phyloP scores from a whole-genome alignment of 2,113 vertebrate genomes.

The Labrus mixtus region DNA sequence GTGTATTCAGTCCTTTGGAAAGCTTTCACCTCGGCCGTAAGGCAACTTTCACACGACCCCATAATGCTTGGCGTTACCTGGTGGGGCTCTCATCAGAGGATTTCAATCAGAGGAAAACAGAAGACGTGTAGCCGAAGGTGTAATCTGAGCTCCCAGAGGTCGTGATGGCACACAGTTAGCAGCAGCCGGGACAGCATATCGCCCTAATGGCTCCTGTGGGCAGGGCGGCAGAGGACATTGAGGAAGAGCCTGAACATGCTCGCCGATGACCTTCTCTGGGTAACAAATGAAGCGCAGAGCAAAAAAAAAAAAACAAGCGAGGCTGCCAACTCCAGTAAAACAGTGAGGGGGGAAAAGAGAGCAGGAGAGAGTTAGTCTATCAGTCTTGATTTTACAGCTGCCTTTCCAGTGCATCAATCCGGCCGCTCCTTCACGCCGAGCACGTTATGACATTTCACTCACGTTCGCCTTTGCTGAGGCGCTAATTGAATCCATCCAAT shows the following conservation, averaged over 20 bases:
- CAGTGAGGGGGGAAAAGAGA: slow-evolving; percentile 61
- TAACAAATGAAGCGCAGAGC: slow-evolving; percentile 81
- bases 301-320: slow-evolving; percentile 80
- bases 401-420: slow-evolving; percentile 26
- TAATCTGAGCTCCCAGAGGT: slow-evolving; percentile 76
- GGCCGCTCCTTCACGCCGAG: slow-evolving; percentile 3
- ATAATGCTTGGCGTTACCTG: slow-evolving; percentile 4
- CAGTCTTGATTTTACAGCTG: slow-evolving; percentile 32
- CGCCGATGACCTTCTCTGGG: slow-evolving; percentile 87
- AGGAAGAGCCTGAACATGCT: slow-evolving; percentile 77
- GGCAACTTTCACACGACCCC: slow-evolving; percentile 10
- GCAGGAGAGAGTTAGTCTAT: slow-evolving; percentile 12
- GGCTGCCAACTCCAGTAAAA: slow-evolving; percentile 82
- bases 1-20: too few relatives aligned
- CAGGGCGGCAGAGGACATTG: slow-evolving; percentile 73
- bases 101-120: slow-evolving; percentile 34
- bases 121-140: slow-evolving; percentile 56
- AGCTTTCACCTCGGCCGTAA: slow-evolving; percentile 5
- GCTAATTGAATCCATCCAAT: slow-evolving; percentile 65
- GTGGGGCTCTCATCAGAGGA: not conserved
- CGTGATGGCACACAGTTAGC: slow-evolving; percentile 69
- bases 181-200: slow-evolving; percentile 47
- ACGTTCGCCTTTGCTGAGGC: slow-evolving; percentile 44
- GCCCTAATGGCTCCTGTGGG: slow-evolving; percentile 77
- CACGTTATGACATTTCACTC: slow-evolving; percentile 50